Base-by-base conservation (phyloP, 2,888 invertebrate species). In the Nephrotoma appendiculata region DNA sequence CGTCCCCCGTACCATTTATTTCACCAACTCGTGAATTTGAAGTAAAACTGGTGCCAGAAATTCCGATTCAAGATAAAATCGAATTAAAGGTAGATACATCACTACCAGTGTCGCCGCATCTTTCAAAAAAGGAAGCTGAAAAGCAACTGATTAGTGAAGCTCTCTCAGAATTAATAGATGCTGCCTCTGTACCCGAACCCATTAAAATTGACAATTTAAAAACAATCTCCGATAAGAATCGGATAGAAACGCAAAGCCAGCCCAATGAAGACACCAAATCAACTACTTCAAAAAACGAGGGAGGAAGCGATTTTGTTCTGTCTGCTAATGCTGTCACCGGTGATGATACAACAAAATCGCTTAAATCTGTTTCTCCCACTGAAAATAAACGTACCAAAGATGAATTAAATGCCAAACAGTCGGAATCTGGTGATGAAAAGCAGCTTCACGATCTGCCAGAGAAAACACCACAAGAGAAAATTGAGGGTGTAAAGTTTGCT, bases 261-360 rank as follows among this genome's bases (percentile, higher is more conserved):
- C 1, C 52, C 7, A 42, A 57, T 41, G 52, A 52, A 52, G 44
- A 86, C 6, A 12, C 87, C 15, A 86, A 85, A 71, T 42, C 87
- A 31, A 86, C 83, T 42, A 31, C n/a, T 71, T 87, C 87, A 87
- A 87, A 87, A 87, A 87, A 87, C 87, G 87, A 86, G 87, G 52
- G 84, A 87, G 87, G 87, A 87, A 87, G 87, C 87, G 87, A 86
- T 87, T 87, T 87, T 87, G 87, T 86, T 86, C 87, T 6, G 87
- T 87, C 86, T 87, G 87, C 83, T 87, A 71, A 86, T 41, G 5
- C n/a, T 12, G 41, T 41, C n/a, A 86, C 31, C 87, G 12, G 57
- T 41, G 41, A 41, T 41, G 41, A 31, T 41, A 41, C 86, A 86
- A 45, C 86, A 48, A 86, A 86, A 86, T 86, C 86, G 86, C 86